Evolutionary conservation across 2,888 invertebrate species (phyloP), one percentile per base, ranked within the genome.

Genomic region (Drosophila affinis): DNA sequence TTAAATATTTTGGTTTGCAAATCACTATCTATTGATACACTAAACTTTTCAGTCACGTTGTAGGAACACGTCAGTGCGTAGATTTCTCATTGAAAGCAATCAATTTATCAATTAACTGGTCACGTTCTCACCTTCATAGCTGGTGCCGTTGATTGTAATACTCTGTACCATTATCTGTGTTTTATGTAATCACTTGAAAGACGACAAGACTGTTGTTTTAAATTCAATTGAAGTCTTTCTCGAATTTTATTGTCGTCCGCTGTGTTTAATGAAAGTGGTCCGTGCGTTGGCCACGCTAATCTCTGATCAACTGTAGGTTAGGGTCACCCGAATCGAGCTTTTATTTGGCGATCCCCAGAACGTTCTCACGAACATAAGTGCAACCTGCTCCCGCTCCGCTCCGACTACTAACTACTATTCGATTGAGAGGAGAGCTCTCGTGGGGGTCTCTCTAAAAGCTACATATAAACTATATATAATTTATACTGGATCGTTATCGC

Each of bases 111-210:
- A 29, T 60, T 72, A 64, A 64, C 34, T 64, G 51, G 49, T 45
- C 44, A 44, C 32, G 34, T 24, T 3, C 69, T 46, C 73, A 83
- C 83, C 83, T 58, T 72, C 87, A 63, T 87, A 69, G 62, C 68
- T 54, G 27, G 59, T 69, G 56, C 83, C 87, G 67, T 83, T 83
- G 69, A 83, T 83, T 67, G 69, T 78, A 49, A 83, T 73, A 67
- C 47, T 76, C 52, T 60, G 62, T 51, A 75, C 10, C 87, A 83
- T 86, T 72, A 72, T 82, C 71, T 59, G 14, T 39, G 14, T 6
- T n/a, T 75, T 69, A 56, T 56, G 71, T 77, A 67, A 72, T 56
- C 60, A 77, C 62, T 75, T 73, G 3, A 68, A 53, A 53, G n/a
- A 9, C 48, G 39, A 14, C 24, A 32, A 10, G 5, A 9, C 48